Conservation (phyloP, 2,888 invertebrate species). For the Drosophila maculinotata region DNA sequence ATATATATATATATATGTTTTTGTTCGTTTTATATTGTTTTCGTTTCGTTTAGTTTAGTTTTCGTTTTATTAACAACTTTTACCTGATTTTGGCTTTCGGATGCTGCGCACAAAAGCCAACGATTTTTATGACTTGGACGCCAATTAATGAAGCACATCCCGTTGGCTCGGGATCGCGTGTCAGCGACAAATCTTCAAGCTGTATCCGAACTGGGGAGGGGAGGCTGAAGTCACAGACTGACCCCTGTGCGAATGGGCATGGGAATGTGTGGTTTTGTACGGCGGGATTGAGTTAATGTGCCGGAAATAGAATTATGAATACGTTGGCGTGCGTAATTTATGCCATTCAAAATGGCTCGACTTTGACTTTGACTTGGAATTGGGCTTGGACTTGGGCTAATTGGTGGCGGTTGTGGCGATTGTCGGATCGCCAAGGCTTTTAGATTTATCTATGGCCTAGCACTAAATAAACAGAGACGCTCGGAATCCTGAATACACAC, state of each 20-base stretch:
- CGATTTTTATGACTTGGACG: slow-evolving; percentile 45
- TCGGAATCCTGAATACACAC: no score
- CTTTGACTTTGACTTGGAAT: slow-evolving; percentile 4
- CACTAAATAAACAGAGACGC: slow-evolving; percentile 68
- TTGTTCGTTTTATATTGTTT: slow-evolving; percentile 45
- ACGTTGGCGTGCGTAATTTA: slow-evolving; percentile 80
- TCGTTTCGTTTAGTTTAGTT: slow-evolving; percentile 60
- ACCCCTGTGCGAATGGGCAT: slow-evolving; percentile 42
- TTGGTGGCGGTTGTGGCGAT: slow-evolving; percentile 31
- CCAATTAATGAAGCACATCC: slow-evolving; percentile 81
- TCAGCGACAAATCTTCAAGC: slow-evolving; percentile 73
- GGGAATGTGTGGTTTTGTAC: slow-evolving; percentile 41
- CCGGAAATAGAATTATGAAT: slow-evolving; percentile 81
- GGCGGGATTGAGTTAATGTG: slow-evolving; percentile 65
- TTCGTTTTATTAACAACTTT: slow-evolving; percentile 78
- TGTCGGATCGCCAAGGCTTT: slow-evolving; percentile 61
- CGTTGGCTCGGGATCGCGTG: slow-evolving; percentile 69
- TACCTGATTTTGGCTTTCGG: slow-evolving; percentile 65
- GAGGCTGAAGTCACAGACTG: slow-evolving; percentile 23
- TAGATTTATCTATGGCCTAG: slow-evolving; percentile 78
- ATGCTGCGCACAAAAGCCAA: slow-evolving; percentile 41
- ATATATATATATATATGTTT: not conserved
- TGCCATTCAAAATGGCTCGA: slow-evolving; percentile 65
- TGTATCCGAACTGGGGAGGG: slow-evolving; percentile 2
- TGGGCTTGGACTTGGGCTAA: slow-evolving; percentile 20